Conservation (phyloP, 1,140 invertebrate species). For the Drosophila ananassae region DNA sequence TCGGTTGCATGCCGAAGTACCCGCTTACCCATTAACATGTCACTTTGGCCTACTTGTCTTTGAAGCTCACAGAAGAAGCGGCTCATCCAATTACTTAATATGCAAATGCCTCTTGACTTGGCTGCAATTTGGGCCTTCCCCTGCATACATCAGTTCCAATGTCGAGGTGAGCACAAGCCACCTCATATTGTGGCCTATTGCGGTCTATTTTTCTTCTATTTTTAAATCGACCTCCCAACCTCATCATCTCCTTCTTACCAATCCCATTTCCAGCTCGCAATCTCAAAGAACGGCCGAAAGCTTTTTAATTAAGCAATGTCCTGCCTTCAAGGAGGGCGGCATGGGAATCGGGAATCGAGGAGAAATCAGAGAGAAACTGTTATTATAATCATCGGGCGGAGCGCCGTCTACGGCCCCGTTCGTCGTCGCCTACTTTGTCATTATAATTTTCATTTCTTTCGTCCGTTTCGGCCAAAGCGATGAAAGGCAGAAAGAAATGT, state of each 20-base stretch:
- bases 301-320: slow-evolving; percentile 70
- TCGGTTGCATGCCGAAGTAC: slow-evolving; percentile 62
- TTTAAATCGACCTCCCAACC: background rate
- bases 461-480: slow-evolving; percentile 44
- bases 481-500: slow-evolving; percentile 31
- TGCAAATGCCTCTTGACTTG: slow-evolving; percentile 46
- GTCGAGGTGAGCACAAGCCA: background rate
- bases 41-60: slow-evolving; percentile 68
- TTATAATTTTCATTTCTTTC: slow-evolving; percentile 65
- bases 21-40: slow-evolving; percentile 70
- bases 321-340: slow-evolving; percentile 52
- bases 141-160: background rate
- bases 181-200: background rate
- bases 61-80: background rate
- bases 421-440: slow-evolving; percentile 75
- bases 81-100: slow-evolving; percentile 4
- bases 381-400: slow-evolving; percentile 65
- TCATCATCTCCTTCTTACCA: background rate
- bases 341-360: slow-evolving; percentile 55
- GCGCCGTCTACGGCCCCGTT: slow-evolving; percentile 19
- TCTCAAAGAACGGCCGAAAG: slow-evolving; percentile 50
- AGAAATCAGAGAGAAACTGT: slow-evolving; percentile 64
- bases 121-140: slow-evolving; percentile 8
- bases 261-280: background rate
- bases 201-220: background rate